Conservation (phyloP, 2,797 vertebrate genomes). For the Melopsittacus undulatus region DNA sequence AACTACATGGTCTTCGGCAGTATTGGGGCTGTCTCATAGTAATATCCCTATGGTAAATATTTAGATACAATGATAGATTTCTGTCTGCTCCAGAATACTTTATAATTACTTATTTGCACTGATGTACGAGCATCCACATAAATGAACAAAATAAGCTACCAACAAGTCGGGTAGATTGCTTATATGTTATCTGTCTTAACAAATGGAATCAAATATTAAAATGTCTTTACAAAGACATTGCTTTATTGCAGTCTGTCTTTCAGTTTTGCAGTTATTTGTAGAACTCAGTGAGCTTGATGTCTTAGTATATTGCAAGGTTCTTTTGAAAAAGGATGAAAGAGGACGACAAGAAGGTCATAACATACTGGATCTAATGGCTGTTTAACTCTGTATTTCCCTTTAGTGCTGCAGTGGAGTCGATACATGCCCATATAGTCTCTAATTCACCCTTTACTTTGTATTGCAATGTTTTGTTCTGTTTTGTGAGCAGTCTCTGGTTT, state of each 20-base stretch:
- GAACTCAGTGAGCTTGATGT: background rate
- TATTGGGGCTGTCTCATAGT: background rate
- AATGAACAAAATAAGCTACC: background rate
- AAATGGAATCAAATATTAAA: background rate
- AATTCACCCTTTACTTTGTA: background rate
- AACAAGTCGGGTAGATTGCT: background rate
- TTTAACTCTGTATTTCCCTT: background rate
- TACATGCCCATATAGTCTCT: background rate
- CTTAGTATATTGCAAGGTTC: background rate
- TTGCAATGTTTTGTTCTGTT: background rate
- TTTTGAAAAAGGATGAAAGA: background rate
- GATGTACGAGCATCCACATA: background rate
- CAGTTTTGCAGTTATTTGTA: background rate
- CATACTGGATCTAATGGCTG: rapidly evolving
- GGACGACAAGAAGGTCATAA: background rate
- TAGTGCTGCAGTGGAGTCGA: background rate
- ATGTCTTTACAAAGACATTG: background rate
- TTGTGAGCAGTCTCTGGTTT: background rate
- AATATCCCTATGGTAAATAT: background rate
- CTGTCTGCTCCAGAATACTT: background rate
- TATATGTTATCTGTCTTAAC: background rate
- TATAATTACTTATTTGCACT: background rate
- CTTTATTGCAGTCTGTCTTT: background rate
- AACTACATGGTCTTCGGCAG: rapidly evolving
- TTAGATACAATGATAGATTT: background rate